Conservation (phyloP, 2,888 invertebrate species). For the Habrosyne pyritoides region DNA sequence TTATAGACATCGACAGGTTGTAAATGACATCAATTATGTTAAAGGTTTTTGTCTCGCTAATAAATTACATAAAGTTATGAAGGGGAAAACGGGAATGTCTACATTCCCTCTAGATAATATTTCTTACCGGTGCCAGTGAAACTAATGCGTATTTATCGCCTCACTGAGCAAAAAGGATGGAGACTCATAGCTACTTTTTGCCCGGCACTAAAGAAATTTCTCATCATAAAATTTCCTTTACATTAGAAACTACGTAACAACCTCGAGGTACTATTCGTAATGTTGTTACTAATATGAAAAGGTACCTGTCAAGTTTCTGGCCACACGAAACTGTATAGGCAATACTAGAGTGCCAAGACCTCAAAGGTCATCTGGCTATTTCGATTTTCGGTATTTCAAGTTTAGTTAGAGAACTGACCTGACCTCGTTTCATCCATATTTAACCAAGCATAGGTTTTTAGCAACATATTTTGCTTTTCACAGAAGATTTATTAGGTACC, state of each 20-base stretch:
- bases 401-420: not conserved
- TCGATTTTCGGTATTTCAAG: not conserved
- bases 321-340: too few relatives aligned
- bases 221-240: conserved; percentile 1
- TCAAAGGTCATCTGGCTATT: not conserved
- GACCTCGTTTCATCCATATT: not conserved
- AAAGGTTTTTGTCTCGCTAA: not conserved
- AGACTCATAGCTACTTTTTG: conserved; percentile 23
- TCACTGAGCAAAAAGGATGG: conserved; percentile 22
- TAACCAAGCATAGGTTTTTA: not conserved
- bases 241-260: conserved; percentile 2
- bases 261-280: not conserved
- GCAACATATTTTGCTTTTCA: too few relatives aligned
- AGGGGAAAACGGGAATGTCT: not conserved
- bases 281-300: not conserved
- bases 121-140: conserved; percentile 16
- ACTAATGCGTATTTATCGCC: conserved; percentile 40
- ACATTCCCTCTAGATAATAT: conserved; percentile 9
- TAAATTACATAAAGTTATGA: not conserved
- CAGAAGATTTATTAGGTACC: too few relatives aligned
- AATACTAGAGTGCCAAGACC: not conserved
- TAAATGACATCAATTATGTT: not conserved
- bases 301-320: too few relatives aligned
- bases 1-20: not conserved
- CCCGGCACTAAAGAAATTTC: conserved; percentile 12